Evolutionary conservation across 2,797 vertebrate species (phyloP), one percentile per base, ranked within the genome.

Genomic region (Cephalopachus bancanus): DNA sequence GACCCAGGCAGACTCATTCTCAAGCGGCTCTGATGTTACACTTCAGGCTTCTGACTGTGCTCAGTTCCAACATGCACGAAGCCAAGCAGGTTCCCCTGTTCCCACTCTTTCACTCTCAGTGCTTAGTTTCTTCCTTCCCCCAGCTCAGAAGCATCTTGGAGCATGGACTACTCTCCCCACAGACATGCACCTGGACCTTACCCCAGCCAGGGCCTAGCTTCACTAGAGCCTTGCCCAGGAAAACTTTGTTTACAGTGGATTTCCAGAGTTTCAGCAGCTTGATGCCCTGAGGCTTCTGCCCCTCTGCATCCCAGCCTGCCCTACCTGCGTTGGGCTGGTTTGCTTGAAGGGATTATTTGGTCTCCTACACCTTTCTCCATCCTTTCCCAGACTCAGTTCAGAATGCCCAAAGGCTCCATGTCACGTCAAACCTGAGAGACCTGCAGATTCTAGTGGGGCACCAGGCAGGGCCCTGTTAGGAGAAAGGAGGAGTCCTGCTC

Each of bases 31-130:
- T 65, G 26, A 5, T 22, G 12, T 64, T 7, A 22, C 0, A 14
- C 26, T 67, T 24, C 20, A 64, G 76, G 55, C 26, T 92, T 69
- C 30, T 51, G 28, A 74, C 4, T 1, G 1, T 12, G 14, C 12
- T 62, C 10, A 72, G 7, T 76, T 17, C 80, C 17, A 14, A 3
- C 4, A 17, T 59, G 20, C 11, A 15, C 51, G 20, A 24, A 20
- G 57, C 15, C 30, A 24, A 1, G 24, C 51, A 57, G 33, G 22
- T 7, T 24, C 28, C 33, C 19, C 28, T 1, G 5, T 0, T 3
- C 14, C 75, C 4, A 14, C 26, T 2, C 2, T 53, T 81, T 71
- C 87, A n/a, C 59, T 69, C 15, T 26, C 16, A 44, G 28, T 12
- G 22, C 16, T 59, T 83, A 15, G 10, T 72, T 78, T 30, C 15